Evolutionary conservation across 2,888 invertebrate genomes (phyloP).

Genomic region (Malthinus seriepunctatus): DNA sequence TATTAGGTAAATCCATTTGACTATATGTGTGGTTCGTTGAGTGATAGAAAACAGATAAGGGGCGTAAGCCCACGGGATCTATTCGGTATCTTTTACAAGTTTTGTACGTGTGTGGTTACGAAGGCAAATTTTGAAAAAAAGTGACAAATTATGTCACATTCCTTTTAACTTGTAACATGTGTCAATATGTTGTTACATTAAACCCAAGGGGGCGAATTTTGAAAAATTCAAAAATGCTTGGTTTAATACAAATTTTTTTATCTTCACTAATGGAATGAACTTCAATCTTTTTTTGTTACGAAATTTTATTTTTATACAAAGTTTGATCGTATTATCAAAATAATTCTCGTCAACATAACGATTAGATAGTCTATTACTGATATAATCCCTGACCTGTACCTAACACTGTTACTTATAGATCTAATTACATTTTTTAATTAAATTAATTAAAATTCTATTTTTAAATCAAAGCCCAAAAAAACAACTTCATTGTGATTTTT

Average conservation of each 20-base stretch:
- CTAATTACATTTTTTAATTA: conserved; percentile 3
- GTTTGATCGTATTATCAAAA: conserved; percentile 31
- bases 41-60: conserved; percentile 49
- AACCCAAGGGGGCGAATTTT: background rate
- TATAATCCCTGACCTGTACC: conserved; percentile 29
- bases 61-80: conserved; percentile 47
- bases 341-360: conserved; percentile 25
- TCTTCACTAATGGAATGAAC: conserved; percentile 11
- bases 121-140: conserved; percentile 23
- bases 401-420: conserved; percentile 11
- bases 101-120: conserved; percentile 36
- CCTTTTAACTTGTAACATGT: conserved; percentile 41
- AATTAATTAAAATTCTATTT: conserved; percentile 1
- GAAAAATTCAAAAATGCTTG: background rate
- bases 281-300: conserved; percentile 15
- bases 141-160: conserved; percentile 43
- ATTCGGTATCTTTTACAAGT: conserved; percentile 43
- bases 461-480: background rate
- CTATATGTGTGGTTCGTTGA: conserved; percentile 42
- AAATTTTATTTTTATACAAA: conserved; percentile 21
- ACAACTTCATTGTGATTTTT: background rate
- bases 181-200: conserved; percentile 9
- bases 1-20: conserved; percentile 2
- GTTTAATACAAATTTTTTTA: conserved; percentile 1
- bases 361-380: conserved; percentile 25